Evolutionary conservation across 53 echinoderm and acorn worm genomes (phyloP).

Genomic region (Patiria pectinifera): DNA sequence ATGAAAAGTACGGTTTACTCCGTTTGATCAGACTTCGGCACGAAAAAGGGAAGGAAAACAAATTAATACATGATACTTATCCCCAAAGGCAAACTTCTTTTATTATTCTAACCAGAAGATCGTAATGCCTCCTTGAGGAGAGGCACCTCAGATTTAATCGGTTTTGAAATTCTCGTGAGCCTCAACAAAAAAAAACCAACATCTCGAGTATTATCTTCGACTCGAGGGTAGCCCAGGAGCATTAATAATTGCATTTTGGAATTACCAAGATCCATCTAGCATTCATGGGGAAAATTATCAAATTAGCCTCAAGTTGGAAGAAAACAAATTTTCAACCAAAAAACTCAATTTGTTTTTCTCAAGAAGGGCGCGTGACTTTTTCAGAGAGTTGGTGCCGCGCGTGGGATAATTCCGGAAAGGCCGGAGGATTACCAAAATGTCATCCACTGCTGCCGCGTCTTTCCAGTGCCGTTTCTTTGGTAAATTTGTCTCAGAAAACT

Average conservation of each 20-base stretch:
- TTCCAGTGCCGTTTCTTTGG: background rate
- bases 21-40: background rate
- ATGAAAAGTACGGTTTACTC: background rate
- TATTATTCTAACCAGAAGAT: background rate
- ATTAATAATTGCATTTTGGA: background rate
- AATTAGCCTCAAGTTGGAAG: background rate
- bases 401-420: conserved; percentile 9
- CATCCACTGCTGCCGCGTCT: background rate
- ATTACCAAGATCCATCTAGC: background rate
- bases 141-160: background rate
- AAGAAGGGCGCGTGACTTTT: conserved; percentile 15
- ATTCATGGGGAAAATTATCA: background rate
- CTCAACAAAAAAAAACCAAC: background rate
- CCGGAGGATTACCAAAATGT: background rate
- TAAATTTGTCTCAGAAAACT: background rate
- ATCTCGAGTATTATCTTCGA: background rate
- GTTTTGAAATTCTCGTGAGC: background rate
- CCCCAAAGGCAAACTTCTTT: background rate
- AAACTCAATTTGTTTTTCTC: background rate
- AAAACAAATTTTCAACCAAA: background rate
- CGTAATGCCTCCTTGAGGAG: background rate
- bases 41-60: background rate
- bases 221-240: background rate
- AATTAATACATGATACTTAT: background rate
- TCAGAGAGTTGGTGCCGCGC: background rate